These are phyloP conservation scores for Pachydiplax longipennis DNA, from an alignment of 2,888 invertebrate species.

Conservation along the genomic window DNA sequence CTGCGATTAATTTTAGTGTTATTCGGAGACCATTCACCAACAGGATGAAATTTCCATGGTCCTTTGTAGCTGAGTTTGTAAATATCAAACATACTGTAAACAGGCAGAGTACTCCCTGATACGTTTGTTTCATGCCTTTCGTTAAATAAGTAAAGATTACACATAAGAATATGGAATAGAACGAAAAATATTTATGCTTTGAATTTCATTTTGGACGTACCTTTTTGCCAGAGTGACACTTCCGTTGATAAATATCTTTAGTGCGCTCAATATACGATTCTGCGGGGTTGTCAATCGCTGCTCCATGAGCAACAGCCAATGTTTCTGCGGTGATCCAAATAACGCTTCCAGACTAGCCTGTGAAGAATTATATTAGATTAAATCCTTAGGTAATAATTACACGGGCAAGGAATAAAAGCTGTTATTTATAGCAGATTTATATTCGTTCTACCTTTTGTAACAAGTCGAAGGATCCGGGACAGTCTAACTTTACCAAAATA, in stretches of 20 bases:
- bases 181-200: not conserved
- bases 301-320: constrained; percentile 8
- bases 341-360: not conserved
- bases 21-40: not conserved
- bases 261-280: not conserved
- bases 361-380: no score
- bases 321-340: not conserved
- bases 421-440: not conserved
- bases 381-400: no score
- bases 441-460: not conserved
- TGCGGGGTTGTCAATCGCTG: not conserved
- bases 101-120: not conserved
- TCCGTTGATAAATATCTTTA: constrained; percentile 9
- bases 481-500: constrained; percentile 6
- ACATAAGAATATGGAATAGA: not conserved
- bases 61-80: constrained; percentile 15
- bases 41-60: not conserved
- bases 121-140: not conserved
- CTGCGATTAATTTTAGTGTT: not conserved
- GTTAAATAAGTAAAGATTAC: not conserved
- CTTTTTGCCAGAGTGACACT: constrained; percentile 13
- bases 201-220: not conserved
- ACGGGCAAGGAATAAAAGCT: no score
- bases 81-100: not conserved
- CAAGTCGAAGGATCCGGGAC: not conserved